phyloP scores from a whole-genome alignment of 2,113 vertebrate species.

The Podarcis cretensis region DNA sequence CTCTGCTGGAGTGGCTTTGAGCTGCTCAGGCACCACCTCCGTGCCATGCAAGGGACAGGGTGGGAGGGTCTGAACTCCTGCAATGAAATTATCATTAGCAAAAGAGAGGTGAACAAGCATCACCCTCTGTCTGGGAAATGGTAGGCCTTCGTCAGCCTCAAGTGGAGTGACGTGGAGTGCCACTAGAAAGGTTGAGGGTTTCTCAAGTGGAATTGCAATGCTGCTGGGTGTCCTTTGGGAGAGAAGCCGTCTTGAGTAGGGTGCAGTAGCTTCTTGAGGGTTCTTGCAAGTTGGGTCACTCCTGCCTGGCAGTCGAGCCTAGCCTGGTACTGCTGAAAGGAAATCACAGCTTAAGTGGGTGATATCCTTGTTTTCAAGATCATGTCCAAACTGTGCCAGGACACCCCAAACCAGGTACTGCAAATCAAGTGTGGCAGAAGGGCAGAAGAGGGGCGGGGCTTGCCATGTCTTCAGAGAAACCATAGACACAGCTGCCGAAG shows the following conservation, averaged over 20 bases:
- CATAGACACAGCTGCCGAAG: neutral
- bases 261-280: neutral
- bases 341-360: neutral
- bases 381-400: neutral
- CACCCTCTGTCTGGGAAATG: neutral
- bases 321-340: neutral
- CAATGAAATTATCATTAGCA: neutral
- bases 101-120: neutral
- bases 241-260: neutral
- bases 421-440: neutral
- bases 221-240: conserved; percentile 4
- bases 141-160: neutral
- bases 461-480: neutral
- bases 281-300: neutral
- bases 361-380: neutral
- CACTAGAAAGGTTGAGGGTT: neutral
- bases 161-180: neutral
- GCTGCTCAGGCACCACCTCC: neutral
- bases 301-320: neutral
- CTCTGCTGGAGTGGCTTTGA: neutral
- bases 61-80: too few species aligned
- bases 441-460: neutral
- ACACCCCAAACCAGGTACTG: neutral
- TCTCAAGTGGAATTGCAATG: neutral
- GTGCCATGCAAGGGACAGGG: neutral